Evolutionary conservation across 2,113 vertebrate genomes (phyloP).

Genomic region (Poecile atricapillus): DNA sequence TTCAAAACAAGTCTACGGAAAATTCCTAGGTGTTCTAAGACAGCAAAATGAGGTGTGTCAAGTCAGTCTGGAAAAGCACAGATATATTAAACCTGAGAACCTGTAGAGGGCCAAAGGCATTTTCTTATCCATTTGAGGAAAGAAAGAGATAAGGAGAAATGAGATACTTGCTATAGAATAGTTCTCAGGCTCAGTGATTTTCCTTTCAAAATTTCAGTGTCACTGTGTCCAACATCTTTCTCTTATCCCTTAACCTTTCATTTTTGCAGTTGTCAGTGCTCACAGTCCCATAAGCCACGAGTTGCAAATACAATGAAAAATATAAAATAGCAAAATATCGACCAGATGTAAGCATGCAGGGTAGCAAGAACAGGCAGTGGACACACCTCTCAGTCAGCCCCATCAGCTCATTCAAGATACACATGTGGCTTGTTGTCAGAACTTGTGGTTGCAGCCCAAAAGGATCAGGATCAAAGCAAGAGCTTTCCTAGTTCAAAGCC

Average conservation of each 20-base stretch:
- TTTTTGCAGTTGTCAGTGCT: not conserved
- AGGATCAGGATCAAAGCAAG: conserved; percentile 66
- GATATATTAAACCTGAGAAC: conserved; percentile 14
- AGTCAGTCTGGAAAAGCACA: conserved; percentile 17
- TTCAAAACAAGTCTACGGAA: conserved; percentile 55
- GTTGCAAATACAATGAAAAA: not conserved
- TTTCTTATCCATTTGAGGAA: conserved; percentile 27
- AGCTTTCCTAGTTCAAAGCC: conserved; percentile 64
- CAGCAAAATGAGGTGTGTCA: conserved; percentile 29
- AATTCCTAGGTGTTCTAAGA: conserved; percentile 57
- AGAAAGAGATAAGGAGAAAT: conserved; percentile 33
- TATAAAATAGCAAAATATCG: not conserved
- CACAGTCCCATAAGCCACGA: not conserved
- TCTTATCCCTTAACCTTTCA: not conserved
- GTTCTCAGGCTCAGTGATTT: conserved; percentile 16
- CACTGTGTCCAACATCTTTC: not conserved
- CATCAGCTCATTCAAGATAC: conserved; percentile 17
- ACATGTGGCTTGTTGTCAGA: conserved; percentile 62
- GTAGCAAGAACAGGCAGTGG: not conserved
- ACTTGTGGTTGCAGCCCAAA: conserved; percentile 55
- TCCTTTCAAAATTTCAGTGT: conserved; percentile 14
- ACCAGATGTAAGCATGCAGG: not conserved
- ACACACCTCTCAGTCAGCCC: not conserved
- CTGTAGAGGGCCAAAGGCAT: not conserved
- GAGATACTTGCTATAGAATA: conserved; percentile 10